Evolutionary conservation across 2,797 vertebrate genomes (phyloP).

Genomic region (Thamnophis elegans): DNA sequence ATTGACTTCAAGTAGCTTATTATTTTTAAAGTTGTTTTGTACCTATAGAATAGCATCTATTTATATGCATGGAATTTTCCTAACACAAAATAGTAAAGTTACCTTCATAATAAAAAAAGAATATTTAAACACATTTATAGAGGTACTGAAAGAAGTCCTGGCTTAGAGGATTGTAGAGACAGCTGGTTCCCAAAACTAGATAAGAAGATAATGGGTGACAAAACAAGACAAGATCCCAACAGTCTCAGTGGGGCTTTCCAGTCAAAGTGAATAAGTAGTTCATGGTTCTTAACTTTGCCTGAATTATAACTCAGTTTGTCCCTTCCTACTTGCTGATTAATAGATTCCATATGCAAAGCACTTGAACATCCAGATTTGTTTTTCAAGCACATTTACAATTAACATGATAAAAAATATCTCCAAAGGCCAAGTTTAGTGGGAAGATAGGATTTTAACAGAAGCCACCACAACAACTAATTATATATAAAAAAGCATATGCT

Average conservation of each 20-base stretch:
- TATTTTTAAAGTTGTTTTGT: not conserved
- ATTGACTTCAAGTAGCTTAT: not conserved
- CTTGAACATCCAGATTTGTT: not conserved
- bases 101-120: not conserved
- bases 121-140: not conserved
- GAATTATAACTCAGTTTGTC: not conserved
- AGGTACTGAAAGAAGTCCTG: not conserved
- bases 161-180: not conserved
- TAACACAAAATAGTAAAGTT: not conserved
- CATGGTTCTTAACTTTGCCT: not conserved
- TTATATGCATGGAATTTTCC: not conserved
- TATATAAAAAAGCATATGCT: not conserved
- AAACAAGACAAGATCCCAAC: too few species aligned
- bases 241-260: not conserved
- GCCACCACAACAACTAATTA: constrained; percentile 18
- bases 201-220: not conserved
- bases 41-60: not conserved
- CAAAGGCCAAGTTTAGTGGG: not conserved
- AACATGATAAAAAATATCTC: not conserved
- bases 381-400: not conserved
- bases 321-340: not conserved
- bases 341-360: not conserved
- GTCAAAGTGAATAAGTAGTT: not conserved
- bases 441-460: constrained; percentile 25
- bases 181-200: not conserved